Evolutionary conservation across 2,888 invertebrate genomes (phyloP).

Genomic region (Ephialtes manifestator): DNA sequence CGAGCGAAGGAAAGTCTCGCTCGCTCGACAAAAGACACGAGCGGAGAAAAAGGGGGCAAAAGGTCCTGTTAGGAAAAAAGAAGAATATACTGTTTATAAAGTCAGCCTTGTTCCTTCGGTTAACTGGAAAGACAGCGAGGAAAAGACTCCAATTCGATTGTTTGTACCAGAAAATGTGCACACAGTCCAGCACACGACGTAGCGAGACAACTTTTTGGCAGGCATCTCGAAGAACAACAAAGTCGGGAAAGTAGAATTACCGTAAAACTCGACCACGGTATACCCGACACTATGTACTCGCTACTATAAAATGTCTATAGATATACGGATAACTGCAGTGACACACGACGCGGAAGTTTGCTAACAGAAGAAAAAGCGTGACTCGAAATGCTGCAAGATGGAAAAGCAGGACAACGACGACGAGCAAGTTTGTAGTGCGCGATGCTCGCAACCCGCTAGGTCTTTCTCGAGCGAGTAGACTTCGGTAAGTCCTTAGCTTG

Average conservation of each 20-base stretch:
- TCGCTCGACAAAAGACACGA: slow-evolving; percentile 50
- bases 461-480: slow-evolving; percentile 23
- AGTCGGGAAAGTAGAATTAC: slow-evolving; percentile 49
- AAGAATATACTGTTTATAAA: slow-evolving; percentile 40
- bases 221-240: slow-evolving; percentile 23
- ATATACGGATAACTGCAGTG: not conserved
- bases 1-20: slow-evolving; percentile 36
- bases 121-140: slow-evolving; percentile 17
- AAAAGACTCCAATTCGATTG: slow-evolving; percentile 43
- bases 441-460: not conserved
- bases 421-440: slow-evolving; percentile 25
- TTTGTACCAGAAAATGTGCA: slow-evolving; percentile 33
- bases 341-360: slow-evolving; percentile 41
- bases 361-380: slow-evolving; percentile 41
- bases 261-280: slow-evolving; percentile 37
- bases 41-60: not conserved
- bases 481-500: slow-evolving; percentile 50
- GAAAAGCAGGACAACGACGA: slow-evolving; percentile 36
- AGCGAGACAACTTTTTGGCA: slow-evolving; percentile 43
- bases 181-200: not conserved
- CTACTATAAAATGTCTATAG: not conserved
- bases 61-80: slow-evolving; percentile 28
- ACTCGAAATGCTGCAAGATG: slow-evolving; percentile 15
- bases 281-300: not conserved
- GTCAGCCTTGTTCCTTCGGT: slow-evolving; percentile 46